Percentiles rank a stretch among this genome's conserved stretches.
Conservation (phyloP, 1,140 invertebrate species). For the Calliopsis andreniformis region DNA sequence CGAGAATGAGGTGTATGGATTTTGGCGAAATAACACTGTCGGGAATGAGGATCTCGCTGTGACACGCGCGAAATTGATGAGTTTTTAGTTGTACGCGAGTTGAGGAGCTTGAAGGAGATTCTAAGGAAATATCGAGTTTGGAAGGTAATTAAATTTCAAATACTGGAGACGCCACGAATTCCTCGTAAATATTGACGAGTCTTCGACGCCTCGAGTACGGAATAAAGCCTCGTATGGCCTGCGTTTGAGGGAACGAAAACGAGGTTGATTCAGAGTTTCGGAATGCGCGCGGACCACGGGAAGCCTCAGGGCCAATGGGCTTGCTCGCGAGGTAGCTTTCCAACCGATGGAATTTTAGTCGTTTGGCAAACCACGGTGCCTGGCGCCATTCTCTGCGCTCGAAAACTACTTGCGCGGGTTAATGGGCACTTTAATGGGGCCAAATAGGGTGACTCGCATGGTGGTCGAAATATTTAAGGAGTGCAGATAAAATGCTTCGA, state of each 20-base stretch:
- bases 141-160: too few relatives aligned
- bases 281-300: constrained; percentile 67
- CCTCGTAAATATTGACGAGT: constrained; percentile 21
- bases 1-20: constrained; percentile 9
- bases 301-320: constrained; percentile 55
- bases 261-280: constrained; percentile 65
- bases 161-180: constrained; percentile 20
- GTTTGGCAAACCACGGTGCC: not conserved
- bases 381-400: not conserved
- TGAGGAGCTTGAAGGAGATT: too few relatives aligned
- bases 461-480: too few relatives aligned
- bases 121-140: too few relatives aligned
- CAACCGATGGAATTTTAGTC: constrained; percentile 64
- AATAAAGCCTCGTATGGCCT: constrained; percentile 27
- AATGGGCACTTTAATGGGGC: not conserved
- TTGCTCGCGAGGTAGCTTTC: constrained; percentile 63
- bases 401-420: not conserved
- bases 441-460: not conserved
- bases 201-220: not conserved
- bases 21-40: not conserved
- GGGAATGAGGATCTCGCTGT: too few relatives aligned
- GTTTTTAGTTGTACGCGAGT: too few relatives aligned
- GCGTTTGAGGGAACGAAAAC: not conserved
- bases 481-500: too few relatives aligned
- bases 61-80: not conserved